Percentiles rank a stretch among this genome's conserved stretches.
Conservation (phyloP, 1,140 invertebrate genomes). For the Philopotamus ludificatus region DNA sequence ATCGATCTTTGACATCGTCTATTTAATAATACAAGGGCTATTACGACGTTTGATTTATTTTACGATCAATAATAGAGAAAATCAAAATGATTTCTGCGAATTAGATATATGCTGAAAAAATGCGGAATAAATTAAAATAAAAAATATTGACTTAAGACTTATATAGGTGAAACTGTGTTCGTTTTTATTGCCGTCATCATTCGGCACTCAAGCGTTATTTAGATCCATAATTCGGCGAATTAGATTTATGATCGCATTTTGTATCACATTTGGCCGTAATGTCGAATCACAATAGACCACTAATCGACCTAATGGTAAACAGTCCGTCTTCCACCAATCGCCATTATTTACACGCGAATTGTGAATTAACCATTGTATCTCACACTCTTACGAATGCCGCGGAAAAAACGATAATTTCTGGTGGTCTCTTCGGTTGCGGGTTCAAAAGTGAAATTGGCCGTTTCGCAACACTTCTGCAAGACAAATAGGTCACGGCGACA, state of each 20-base stretch:
- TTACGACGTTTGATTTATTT: no score
- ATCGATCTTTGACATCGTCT: no score
- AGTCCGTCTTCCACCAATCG: constrained; percentile 29
- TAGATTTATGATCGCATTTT: constrained; percentile 24
- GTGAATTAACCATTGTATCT: constrained; percentile 30
- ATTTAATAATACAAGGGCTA: no score
- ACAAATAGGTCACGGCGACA: constrained; percentile 35
- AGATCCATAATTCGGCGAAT: constrained; percentile 4
- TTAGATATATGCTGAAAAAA: no score
- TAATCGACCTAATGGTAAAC: constrained; percentile 36
- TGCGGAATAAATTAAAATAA: no score
- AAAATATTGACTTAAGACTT: no score
- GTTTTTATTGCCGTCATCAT: no score
- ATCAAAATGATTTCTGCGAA: no score
- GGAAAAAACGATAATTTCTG: constrained; percentile 27
- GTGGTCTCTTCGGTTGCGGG: constrained; percentile 21
- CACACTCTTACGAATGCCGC: neutral
- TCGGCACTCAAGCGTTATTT: neutral
- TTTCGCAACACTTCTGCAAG: constrained; percentile 19
- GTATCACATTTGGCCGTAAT: constrained; percentile 22
- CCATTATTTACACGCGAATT: constrained; percentile 39
- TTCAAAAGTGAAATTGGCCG: constrained; percentile 41
- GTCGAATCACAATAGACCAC: constrained; percentile 22
- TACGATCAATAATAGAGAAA: no score
- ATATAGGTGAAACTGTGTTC: no score